Evolutionary conservation across 2,797 vertebrate species (phyloP), one percentile per base, ranked within the genome.

Genomic region (Geotrypetes seraphini): DNA sequence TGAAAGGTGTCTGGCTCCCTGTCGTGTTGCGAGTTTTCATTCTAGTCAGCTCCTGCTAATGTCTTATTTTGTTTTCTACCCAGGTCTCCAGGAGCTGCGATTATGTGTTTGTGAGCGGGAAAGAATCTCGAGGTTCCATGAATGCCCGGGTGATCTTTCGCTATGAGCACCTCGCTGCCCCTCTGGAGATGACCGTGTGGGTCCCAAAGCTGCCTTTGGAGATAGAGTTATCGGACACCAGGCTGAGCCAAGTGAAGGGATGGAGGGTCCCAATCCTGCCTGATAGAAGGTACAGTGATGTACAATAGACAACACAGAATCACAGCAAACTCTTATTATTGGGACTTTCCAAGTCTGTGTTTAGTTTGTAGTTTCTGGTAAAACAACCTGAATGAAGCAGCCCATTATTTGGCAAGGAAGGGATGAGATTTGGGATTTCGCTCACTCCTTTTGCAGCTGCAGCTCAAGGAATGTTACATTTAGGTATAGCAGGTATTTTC

Each of bases 21-120:
- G n/a, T n/a, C n/a, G n/a, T n/a, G n/a, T 2, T 8, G 9, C 4
- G 20, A 8, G 7, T 11, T 16, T 65, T 58, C 72, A 55, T 31
- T 30, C 28, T 29, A 30, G 19, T 16, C 28, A 8, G 17, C 10
- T 10, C 31, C n/a, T n/a, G n/a, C n/a, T n/a, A n/a, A n/a, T n/a
- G n/a, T n/a, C n/a, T n/a, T n/a, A 32, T 26, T 18, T 11, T 28
- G 12, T 25, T 17, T 60, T 36, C 62, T 27, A 51, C 34, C 12
- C 66, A 99, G 95, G 95, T 97, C 13, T 99, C 95, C 73, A 92
- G 88, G 79, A 94, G 87, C 71, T 99, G 95, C 0, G 95, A 99
- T 73, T 99, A 99, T 0, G 90, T 99, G 57, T 99, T 90, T 1
- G 95, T 97, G 47, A 97, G 95, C 0, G 95, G 95, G n/a, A 99